Evolutionary conservation across 2,797 vertebrate genomes (phyloP).

Genomic region (Hapalemur alaotrensis): DNA sequence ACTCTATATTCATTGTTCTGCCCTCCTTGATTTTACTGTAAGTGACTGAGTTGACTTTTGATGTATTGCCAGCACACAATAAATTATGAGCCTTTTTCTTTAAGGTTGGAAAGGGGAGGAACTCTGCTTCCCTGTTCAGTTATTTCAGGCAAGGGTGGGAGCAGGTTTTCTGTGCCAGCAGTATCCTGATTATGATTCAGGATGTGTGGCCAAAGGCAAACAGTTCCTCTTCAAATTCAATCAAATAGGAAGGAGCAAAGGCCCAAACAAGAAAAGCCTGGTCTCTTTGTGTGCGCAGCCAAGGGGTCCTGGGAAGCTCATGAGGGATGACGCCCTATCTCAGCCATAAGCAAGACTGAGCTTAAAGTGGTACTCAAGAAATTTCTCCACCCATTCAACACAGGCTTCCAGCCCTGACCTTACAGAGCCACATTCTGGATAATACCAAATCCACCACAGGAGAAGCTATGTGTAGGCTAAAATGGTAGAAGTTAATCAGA

Average conservation of each 20-base stretch:
- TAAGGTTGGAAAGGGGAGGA: constrained; percentile 55
- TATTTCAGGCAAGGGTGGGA: constrained; percentile 69
- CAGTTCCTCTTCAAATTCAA: constrained; percentile 73
- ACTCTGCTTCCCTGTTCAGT: constrained; percentile 36
- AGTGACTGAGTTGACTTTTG: constrained; percentile 80
- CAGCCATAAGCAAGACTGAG: background rate
- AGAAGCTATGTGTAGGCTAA: background rate
- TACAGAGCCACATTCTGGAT: background rate
- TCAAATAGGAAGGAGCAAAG: constrained; percentile 68
- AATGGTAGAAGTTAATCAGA: background rate
- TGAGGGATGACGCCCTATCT: background rate
- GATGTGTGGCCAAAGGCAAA: constrained; percentile 69
- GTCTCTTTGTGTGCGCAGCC: constrained; percentile 59
- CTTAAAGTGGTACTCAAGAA: background rate
- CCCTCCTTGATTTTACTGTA: constrained; percentile 82
- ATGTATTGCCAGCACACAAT: constrained; percentile 79
- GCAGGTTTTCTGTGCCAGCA: constrained; percentile 55
- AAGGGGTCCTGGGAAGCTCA: constrained; percentile 64
- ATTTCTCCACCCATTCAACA: background rate
- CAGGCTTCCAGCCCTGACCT: background rate
- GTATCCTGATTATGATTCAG: constrained; percentile 76
- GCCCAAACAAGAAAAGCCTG: constrained; percentile 63
- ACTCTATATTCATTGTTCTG: constrained; percentile 80
- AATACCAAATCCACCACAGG: background rate
- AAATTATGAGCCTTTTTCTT: constrained; percentile 72